A percentile compares a stretch with the other conserved stretches of the same genome.
These are phyloP conservation scores for Tryphoninae sp. DNA, from an alignment of 2,888 invertebrate species.

Conservation along the genomic window DNA sequence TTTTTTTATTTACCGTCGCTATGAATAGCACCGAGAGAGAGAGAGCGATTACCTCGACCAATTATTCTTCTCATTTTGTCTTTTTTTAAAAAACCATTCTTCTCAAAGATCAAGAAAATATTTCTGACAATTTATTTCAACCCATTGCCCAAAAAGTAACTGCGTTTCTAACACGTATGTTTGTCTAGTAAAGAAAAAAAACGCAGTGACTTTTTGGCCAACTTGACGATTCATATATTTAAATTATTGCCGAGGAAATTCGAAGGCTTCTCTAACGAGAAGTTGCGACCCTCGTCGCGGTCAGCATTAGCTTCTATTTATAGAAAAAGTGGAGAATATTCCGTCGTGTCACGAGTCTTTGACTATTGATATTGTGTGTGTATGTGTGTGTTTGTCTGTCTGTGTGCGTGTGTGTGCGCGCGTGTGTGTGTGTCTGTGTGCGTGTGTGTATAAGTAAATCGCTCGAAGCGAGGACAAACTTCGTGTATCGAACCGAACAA, in stretches of 20 bases:
- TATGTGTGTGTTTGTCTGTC: background rate
- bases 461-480: conserved; percentile 20
- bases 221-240: background rate
- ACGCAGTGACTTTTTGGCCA: too few species aligned
- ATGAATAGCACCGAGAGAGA: conserved; percentile 67
- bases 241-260: background rate
- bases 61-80: conserved; percentile 6
- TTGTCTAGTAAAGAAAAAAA: too few species aligned
- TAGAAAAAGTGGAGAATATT: background rate
- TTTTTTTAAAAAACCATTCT: too few species aligned
- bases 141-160: too few species aligned
- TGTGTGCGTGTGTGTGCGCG: background rate
- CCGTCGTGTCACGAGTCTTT: too few species aligned
- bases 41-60: conserved; percentile 59
- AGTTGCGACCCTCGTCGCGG: background rate
- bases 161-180: too few species aligned
- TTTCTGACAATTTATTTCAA: too few species aligned
- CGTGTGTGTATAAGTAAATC: background rate
- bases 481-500: background rate
- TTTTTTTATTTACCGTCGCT: conserved; percentile 71
- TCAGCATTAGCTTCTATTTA: background rate
- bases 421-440: background rate
- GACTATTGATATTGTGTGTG: background rate
- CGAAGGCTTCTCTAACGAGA: background rate
- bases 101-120: too few species aligned